phyloP scores from a whole-genome alignment of 2,113 vertebrate species.

The Tautogolabrus adspersus region DNA sequence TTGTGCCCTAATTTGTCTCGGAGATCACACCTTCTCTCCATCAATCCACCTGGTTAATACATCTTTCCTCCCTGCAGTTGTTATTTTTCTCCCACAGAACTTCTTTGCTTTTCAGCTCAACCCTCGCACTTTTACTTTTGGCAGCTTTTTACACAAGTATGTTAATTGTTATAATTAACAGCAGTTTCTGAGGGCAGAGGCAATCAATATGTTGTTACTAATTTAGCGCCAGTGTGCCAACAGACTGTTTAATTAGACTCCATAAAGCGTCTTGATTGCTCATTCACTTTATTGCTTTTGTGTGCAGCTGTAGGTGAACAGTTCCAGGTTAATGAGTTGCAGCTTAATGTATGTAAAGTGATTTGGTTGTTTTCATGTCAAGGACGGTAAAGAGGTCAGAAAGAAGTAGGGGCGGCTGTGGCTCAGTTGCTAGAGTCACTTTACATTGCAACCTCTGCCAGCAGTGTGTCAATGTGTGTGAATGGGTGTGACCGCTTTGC shows the following conservation, averaged over 20 bases:
- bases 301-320: not conserved
- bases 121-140: not conserved
- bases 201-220: slow-evolving; percentile 23
- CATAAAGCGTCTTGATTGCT: slow-evolving; percentile 7
- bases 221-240: slow-evolving; percentile 4
- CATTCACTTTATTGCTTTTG: not conserved
- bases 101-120: not conserved
- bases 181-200: slow-evolving; percentile 2
- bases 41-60: not conserved
- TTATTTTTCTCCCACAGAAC: not conserved
- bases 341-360: not conserved
- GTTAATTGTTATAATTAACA: slow-evolving; percentile 4
- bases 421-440: too few relatives aligned
- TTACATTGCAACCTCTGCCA: too few relatives aligned
- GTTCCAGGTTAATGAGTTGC: not conserved
- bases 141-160: not conserved
- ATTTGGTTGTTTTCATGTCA: not conserved
- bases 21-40: not conserved
- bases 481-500: too few relatives aligned
- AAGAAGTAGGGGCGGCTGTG: too few relatives aligned
- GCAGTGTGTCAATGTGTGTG: too few relatives aligned
- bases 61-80: not conserved
- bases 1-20: not conserved
- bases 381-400: not conserved
- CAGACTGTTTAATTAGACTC: slow-evolving; percentile 16